Conservation (phyloP, 1,140 invertebrate species). For the Meloidogyne hapla region DNA sequence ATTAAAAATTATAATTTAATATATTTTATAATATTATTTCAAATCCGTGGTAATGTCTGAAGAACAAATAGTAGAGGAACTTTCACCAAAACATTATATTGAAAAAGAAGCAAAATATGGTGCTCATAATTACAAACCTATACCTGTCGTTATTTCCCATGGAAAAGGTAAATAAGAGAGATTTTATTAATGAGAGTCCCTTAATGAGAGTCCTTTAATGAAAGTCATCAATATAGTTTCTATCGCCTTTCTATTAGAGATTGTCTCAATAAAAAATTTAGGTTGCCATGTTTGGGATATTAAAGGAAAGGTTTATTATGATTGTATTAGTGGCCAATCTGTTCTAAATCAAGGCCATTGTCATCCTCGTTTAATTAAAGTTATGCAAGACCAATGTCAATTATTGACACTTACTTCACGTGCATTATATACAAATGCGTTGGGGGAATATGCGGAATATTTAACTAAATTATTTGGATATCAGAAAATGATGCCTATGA, state of each 20-base stretch:
- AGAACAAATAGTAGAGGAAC: too few relatives aligned
- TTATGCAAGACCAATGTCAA: constrained; percentile 76
- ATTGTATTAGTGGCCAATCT: constrained; percentile 65
- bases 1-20: too few relatives aligned
- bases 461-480: constrained; percentile 86
- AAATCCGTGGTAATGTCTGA: too few relatives aligned
- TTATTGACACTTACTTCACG: constrained; percentile 76
- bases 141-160: constrained; percentile 81
- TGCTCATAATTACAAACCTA: constrained; percentile 92
- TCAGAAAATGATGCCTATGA: constrained; percentile 94
- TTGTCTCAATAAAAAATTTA: too few relatives aligned
- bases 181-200: not conserved
- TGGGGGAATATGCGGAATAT: constrained; percentile 91
- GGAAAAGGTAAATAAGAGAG: constrained; percentile 74
- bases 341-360: constrained; percentile 81
- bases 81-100: constrained; percentile 35
- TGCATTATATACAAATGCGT: constrained; percentile 87
- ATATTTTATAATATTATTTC: too few relatives aligned
- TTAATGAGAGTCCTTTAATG: too few relatives aligned
- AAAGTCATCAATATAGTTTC: too few relatives aligned
- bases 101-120: constrained; percentile 70
- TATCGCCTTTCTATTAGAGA: too few relatives aligned
- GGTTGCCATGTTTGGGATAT: constrained; percentile 91
- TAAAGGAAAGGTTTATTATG: constrained; percentile 88
- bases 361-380: constrained; percentile 86